Evolutionary conservation across 92 coral and sea anemone species (phyloP), one percentile per base, ranked within the genome.

Genomic region (Umimayanthus chanpuru): DNA sequence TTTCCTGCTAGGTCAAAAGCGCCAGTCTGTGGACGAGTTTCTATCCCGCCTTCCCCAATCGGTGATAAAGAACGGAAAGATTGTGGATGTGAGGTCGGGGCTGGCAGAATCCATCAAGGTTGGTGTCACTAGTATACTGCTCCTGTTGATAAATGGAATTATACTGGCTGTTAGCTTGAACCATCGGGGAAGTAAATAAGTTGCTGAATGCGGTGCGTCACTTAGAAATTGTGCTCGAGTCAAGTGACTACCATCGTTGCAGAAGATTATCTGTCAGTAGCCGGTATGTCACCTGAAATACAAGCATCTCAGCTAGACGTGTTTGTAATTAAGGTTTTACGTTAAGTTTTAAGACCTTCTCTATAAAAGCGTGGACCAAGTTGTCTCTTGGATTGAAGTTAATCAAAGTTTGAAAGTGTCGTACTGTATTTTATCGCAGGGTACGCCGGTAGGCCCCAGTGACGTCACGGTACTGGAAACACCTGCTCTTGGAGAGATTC

Each of bases 71-170:
- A 95, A 90, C 73, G 99, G 99, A 50, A 97, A 95, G 89, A 97
- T 97, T 65, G 93, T 97, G 83, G 99, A 97, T 56, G 96, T 97
- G 21, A 90, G 99, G 83, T 89, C 97, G 64, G 99, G 99, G 32
- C 85, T 97, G 30, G 98, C 92, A 67, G 91, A 94, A 81, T 89
- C 96, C 43, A 92, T 97, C 89, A 97, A 97, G 98, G 99, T 95
- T 28, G 61, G 44, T 73, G 23, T 14, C 5, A n/a, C 23, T 79
- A 25, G 68, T 12, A 21, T n/a, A 32, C 36, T 32, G 36, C 36
- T 32, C 10, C 40, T 21, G 3, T 38, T 58, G 40, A 4, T 2
- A 0, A 79, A 79, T 25, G 38, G 23, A 25, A 5, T 32, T 83
- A 12, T 32, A 32, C 36, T 9, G 26, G 21, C 30, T 85, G 67